Conservation (phyloP, 1,140 invertebrate genomes). For the Pantala flavescens region DNA sequence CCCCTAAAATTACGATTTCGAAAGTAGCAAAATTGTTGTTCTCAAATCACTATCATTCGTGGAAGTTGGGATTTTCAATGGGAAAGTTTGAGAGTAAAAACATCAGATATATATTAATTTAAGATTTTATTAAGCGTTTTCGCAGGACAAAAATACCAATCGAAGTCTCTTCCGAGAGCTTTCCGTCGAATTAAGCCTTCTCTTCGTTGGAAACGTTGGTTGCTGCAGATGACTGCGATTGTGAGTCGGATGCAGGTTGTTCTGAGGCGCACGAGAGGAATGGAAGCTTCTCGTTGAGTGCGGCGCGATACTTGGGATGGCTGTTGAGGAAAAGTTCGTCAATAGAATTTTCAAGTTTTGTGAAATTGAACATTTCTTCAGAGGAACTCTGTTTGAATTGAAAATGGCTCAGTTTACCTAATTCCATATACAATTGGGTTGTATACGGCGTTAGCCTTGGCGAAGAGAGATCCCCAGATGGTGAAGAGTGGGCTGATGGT, state of each 20-base stretch:
- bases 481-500: conserved; percentile 52
- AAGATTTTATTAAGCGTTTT: no score
- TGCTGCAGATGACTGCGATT: conserved; percentile 27
- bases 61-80: no score
- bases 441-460: conserved; percentile 54
- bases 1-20: no score
- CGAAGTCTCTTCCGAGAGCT: not conserved
- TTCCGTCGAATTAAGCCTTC: not conserved
- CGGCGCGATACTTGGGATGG: conserved; percentile 51
- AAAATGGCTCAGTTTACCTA: conserved; percentile 30
- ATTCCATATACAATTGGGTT: conserved; percentile 59
- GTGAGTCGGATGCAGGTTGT: conserved; percentile 43
- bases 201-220: conserved; percentile 15
- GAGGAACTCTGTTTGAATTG: no score
- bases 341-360: no score
- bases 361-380: no score
- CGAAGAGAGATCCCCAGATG: conserved; percentile 57
- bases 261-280: conserved; percentile 43
- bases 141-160: no score
- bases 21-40: no score
- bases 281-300: conserved; percentile 58
- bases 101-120: no score
- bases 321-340: conserved; percentile 35
- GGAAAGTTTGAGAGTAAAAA: no score
- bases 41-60: no score